Conservation (phyloP, 2,113 vertebrate genomes). For the Todiramphus saurophagus region DNA sequence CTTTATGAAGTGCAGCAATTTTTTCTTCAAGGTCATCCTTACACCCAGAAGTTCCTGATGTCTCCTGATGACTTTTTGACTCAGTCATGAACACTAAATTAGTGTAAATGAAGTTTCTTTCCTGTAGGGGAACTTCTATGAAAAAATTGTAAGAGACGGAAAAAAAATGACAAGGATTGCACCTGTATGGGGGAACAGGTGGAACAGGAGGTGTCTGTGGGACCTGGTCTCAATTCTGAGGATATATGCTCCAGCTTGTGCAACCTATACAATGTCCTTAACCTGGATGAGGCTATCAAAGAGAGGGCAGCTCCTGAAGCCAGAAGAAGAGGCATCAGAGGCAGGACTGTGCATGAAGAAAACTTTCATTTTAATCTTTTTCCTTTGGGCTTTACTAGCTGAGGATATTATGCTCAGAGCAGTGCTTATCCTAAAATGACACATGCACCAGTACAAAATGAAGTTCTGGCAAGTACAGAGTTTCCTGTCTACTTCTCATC, state of each 20-base stretch:
- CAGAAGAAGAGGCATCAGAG: neutral
- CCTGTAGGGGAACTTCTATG: neutral
- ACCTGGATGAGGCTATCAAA: too few species aligned
- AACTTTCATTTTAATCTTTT: neutral
- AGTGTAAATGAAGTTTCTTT: neutral
- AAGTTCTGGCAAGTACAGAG: neutral
- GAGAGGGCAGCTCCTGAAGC: neutral
- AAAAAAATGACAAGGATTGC: neutral
- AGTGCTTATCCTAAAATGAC: neutral
- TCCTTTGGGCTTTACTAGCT: neutral
- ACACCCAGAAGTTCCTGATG: neutral
- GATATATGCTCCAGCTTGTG: fast-evolving
- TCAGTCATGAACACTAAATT: neutral
- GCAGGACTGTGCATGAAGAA: neutral
- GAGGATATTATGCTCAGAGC: too few species aligned
- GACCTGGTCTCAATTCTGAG: neutral
- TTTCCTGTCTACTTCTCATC: neutral
- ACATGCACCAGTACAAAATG: neutral
- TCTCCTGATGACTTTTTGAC: neutral
- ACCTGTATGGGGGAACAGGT: neutral
- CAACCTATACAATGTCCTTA: neutral
- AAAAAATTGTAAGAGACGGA: neutral
- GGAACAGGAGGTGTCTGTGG: neutral
- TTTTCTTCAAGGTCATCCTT: neutral
- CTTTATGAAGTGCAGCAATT: neutral